Conservation (phyloP, 2,113 vertebrate species). For the Marcusenius ussheri region DNA sequence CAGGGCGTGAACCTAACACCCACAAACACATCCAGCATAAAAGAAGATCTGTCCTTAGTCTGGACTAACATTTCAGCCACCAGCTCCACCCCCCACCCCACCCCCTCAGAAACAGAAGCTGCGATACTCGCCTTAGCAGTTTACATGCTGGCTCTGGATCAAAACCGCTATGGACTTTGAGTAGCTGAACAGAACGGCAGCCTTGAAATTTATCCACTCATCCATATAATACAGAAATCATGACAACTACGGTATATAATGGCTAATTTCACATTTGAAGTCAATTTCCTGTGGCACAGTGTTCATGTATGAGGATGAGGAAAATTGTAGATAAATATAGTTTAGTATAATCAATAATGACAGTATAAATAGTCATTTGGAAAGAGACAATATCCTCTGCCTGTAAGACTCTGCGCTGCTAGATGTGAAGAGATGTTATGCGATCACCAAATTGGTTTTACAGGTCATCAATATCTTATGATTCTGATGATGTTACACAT, state of each 20-base stretch:
- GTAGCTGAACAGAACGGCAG: not conserved
- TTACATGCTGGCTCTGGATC: not conserved
- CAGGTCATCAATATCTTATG: not conserved
- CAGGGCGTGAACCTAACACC: conserved; percentile 93
- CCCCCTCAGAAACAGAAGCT: not conserved
- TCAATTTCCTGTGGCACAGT: not conserved
- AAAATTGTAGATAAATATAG: not conserved
- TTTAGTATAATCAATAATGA: not conserved
- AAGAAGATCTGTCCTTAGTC: conserved; percentile 40
- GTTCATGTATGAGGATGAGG: not conserved
- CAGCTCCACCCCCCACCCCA: not conserved
- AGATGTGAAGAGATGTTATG: not conserved
- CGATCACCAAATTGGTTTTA: not conserved
- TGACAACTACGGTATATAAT: conserved; percentile 20
- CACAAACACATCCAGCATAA: conserved; percentile 49
- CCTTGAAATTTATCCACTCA: not conserved
- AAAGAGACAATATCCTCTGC: not conserved
- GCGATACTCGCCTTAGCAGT: not conserved
- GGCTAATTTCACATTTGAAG: conserved; percentile 14
- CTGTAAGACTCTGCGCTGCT: not conserved
- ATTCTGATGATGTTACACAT: not conserved
- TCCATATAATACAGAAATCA: conserved; percentile 18
- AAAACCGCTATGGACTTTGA: not conserved
- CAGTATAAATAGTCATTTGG: not conserved
- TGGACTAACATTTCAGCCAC: conserved; percentile 9